phyloP scores from a whole-genome alignment of 2,797 vertebrate genomes.

The Tapirus indicus region DNA sequence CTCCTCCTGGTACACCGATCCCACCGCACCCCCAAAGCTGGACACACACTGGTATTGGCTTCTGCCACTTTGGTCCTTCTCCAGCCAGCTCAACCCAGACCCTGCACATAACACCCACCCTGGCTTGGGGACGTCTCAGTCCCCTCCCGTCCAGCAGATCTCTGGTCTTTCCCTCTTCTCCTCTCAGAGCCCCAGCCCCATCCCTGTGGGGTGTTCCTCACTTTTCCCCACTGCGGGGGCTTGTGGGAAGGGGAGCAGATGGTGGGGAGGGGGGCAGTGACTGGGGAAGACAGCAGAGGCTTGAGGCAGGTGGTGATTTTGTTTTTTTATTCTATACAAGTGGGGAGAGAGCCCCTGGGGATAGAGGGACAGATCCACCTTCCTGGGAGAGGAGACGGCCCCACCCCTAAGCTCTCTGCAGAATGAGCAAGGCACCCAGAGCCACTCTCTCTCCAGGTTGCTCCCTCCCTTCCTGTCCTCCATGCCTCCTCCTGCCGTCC shows the following conservation, averaged over 20 bases:
- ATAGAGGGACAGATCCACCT: slow-evolving; percentile 64
- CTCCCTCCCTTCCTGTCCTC: slow-evolving; percentile 49
- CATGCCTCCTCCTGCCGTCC: neutral
- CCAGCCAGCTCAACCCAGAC: neutral
- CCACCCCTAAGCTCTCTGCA: slow-evolving; percentile 34
- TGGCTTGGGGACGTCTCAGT: neutral
- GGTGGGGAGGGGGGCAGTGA: slow-evolving; percentile 4
- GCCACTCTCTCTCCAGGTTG: slow-evolving; percentile 61
- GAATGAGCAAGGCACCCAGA: slow-evolving; percentile 14
- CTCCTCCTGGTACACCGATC: neutral
- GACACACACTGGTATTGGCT: neutral
- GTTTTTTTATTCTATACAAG: slow-evolving; percentile 82
- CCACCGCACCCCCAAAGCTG: neutral
- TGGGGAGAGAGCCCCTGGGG: slow-evolving; percentile 76
- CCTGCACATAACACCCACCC: neutral
- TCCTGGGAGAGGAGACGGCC: slow-evolving; percentile 52
- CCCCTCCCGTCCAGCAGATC: neutral
- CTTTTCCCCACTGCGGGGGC: neutral
- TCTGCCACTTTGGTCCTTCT: neutral
- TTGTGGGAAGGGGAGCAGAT: neutral
- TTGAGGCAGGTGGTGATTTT: slow-evolving; percentile 70
- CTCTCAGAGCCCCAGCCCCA: neutral
- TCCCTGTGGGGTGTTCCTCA: neutral
- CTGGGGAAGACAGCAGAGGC: slow-evolving; percentile 36
- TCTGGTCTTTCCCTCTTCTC: neutral